Conservation (phyloP, 2,113 vertebrate species). For the Scartelaos histophorus region DNA sequence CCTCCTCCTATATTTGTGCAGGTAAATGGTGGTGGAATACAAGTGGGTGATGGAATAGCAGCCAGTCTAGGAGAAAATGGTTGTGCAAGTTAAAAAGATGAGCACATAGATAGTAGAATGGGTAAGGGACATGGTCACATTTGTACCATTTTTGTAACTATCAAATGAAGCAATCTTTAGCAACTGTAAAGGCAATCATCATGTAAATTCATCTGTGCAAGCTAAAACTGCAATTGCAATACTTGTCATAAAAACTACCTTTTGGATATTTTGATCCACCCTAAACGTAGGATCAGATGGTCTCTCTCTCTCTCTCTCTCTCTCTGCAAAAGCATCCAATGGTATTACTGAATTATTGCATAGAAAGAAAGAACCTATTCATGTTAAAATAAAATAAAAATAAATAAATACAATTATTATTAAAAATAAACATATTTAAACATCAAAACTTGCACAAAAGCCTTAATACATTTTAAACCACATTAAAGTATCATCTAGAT, state of each 20-base stretch:
- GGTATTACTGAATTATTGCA: background rate
- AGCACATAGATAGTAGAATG: background rate
- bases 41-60: background rate
- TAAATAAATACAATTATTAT: background rate
- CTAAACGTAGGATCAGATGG: too few species aligned
- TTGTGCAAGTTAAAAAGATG: background rate
- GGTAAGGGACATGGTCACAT: background rate
- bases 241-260: too few species aligned
- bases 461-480: too few species aligned
- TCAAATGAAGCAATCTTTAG: slow-evolving; percentile 30
- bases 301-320: too few species aligned
- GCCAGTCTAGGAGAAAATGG: background rate
- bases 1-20: slow-evolving; percentile 7
- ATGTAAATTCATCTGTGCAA: too few species aligned
- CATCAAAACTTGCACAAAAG: too few species aligned
- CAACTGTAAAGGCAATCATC: background rate
- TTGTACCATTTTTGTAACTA: background rate
- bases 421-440: background rate
- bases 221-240: too few species aligned
- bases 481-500: too few species aligned
- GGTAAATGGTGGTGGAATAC: background rate
- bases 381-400: background rate
- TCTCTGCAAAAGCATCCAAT: too few species aligned
- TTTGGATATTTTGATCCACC: too few species aligned
- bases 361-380: background rate